Percentiles rank a stretch among this genome's conserved stretches.
phyloP scores from a whole-genome alignment of 2,113 vertebrate genomes.

The Callaeas wilsoni region DNA sequence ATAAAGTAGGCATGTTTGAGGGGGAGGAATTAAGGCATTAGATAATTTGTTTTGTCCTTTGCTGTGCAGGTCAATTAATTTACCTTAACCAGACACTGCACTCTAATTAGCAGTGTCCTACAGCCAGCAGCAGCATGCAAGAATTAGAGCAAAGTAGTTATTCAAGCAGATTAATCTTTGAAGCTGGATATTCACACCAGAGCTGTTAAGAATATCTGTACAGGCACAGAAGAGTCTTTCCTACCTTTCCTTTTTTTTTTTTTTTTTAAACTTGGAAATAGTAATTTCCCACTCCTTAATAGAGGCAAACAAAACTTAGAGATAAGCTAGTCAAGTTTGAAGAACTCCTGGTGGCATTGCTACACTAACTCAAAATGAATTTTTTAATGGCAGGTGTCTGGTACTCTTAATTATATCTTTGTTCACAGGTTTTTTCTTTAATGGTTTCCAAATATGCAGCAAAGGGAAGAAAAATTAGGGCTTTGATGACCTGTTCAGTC shows the following conservation, averaged over 20 bases:
- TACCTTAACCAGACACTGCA: neutral
- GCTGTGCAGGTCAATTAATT: neutral
- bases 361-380: neutral
- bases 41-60: neutral
- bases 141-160: neutral
- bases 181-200: neutral
- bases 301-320: neutral
- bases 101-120: neutral
- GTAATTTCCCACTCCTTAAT: neutral
- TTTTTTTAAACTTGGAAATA: neutral
- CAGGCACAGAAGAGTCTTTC: fast-evolving
- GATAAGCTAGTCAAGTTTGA: neutral
- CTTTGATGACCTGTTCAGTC: neutral
- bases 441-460: neutral
- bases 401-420: neutral
- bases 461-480: neutral
- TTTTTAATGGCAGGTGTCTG: neutral
- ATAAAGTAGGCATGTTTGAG: neutral
- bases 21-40: neutral
- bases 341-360: neutral
- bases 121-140: neutral
- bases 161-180: neutral
- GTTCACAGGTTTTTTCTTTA: neutral
- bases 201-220: neutral
- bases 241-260: fast-evolving